Conservation (phyloP, 1,140 invertebrate species). For the Camponotus pennsylvanicus region DNA sequence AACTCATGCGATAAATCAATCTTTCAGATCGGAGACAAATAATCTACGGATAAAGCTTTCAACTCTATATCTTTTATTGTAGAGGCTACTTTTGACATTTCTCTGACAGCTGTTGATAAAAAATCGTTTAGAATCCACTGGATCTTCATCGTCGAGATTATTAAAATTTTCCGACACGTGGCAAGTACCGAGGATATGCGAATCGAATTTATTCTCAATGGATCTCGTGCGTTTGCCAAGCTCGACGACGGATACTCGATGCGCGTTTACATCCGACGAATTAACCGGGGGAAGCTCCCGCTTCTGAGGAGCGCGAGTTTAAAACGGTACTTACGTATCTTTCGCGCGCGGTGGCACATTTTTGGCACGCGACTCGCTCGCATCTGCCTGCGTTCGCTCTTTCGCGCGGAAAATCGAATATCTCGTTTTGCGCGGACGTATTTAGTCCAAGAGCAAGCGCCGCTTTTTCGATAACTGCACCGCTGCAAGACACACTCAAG, state of each 20-base stretch:
- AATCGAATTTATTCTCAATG: constrained; percentile 13
- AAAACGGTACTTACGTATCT: constrained; percentile 85
- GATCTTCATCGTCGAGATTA: constrained; percentile 1
- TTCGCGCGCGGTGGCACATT: constrained; percentile 80
- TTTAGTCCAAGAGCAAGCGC: constrained; percentile 79
- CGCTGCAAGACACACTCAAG: constrained; percentile 10
- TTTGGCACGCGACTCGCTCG: constrained; percentile 82
- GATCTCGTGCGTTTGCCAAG: background rate
- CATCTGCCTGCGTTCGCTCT: constrained; percentile 71
- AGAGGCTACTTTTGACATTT: background rate
- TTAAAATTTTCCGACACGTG: background rate
- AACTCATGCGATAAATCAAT: background rate
- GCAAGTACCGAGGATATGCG: background rate
- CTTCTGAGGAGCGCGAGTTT: constrained; percentile 77
- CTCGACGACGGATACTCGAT: constrained; percentile 54
- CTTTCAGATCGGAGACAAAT: background rate
- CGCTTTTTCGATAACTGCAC: constrained; percentile 73
- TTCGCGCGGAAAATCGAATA: constrained; percentile 63
- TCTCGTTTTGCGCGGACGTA: constrained; percentile 78
- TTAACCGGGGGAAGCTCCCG: constrained; percentile 63
- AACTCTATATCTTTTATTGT: background rate
- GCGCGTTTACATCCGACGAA: constrained; percentile 77
- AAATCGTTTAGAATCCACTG: background rate
- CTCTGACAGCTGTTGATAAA: background rate
- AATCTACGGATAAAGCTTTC: background rate